These are phyloP conservation scores for Lottia scabra DNA, from an alignment of 2,888 invertebrate genomes.

Conservation along the genomic window DNA sequence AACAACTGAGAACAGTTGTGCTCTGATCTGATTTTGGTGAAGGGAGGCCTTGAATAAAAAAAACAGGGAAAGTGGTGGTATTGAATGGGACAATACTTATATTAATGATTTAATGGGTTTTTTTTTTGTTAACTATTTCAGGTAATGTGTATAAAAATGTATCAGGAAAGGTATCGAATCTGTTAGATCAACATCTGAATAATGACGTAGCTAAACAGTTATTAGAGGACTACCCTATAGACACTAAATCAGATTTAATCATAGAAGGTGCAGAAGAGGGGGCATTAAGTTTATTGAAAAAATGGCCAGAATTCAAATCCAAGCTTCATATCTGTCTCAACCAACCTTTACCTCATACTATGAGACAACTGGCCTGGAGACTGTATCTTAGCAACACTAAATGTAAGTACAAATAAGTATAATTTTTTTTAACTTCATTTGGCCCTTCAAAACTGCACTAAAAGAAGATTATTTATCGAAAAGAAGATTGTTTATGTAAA, in stretches of 20 bases:
- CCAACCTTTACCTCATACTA: constrained; percentile 59
- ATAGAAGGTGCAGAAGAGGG: constrained; percentile 64
- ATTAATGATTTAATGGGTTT: too few species aligned
- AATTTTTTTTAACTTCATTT: too few species aligned
- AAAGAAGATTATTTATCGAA: too few species aligned
- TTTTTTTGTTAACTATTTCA: too few species aligned
- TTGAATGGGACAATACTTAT: too few species aligned
- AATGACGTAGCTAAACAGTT: constrained; percentile 63
- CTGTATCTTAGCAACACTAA: constrained; percentile 62
- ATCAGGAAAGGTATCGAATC: constrained; percentile 57
- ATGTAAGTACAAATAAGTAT: constrained; percentile 40
- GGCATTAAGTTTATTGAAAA: constrained; percentile 60
- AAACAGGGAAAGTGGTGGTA: too few species aligned
- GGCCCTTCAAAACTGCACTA: too few species aligned
- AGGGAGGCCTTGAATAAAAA: too few species aligned
- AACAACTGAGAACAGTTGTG: too few species aligned
- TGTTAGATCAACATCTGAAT: constrained; percentile 65
- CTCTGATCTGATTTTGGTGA: too few species aligned
- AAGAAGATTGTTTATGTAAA: too few species aligned
- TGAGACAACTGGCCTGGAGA: constrained; percentile 64
- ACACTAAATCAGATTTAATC: constrained; percentile 65
- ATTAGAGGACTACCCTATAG: constrained; percentile 61
- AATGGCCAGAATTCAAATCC: constrained; percentile 67
- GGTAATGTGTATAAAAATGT: constrained; percentile 57
- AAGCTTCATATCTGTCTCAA: constrained; percentile 65